Conservation (phyloP, 2,888 invertebrate species). For the Ryuthela nishihirai region DNA sequence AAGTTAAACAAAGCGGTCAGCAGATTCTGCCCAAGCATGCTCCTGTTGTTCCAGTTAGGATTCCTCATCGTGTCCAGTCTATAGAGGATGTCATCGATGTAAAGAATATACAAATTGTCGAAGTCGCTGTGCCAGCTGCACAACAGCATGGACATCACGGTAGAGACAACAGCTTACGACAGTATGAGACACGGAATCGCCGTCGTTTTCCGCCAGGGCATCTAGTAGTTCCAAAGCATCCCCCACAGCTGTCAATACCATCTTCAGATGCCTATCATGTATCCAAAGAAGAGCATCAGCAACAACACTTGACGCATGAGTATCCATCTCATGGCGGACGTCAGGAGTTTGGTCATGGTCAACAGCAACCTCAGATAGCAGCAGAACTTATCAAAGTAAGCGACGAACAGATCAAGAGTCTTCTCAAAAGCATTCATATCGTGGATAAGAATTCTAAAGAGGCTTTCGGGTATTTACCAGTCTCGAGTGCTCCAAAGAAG, state of each 20-base stretch:
- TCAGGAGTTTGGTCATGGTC: too few relatives aligned
- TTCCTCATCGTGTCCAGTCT: constrained; percentile 6
- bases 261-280: too few relatives aligned
- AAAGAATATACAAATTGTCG: constrained; percentile 25
- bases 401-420: constrained; percentile 16
- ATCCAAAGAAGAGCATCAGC: too few relatives aligned
- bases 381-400: constrained; percentile 26
- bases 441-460: constrained; percentile 17
- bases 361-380: constrained; percentile 17
- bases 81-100: constrained; percentile 13
- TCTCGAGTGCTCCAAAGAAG: constrained; percentile 5
- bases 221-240: too few relatives aligned
- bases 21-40: constrained; percentile 12
- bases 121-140: constrained; percentile 13
- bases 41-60: constrained; percentile 8
- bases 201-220: too few relatives aligned
- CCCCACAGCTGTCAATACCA: too few relatives aligned
- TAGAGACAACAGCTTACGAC: too few relatives aligned
- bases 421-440: constrained; percentile 18
- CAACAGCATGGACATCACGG: not conserved
- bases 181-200: too few relatives aligned
- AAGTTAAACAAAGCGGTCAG: constrained; percentile 1
- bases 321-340: too few relatives aligned
- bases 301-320: too few relatives aligned
- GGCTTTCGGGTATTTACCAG: constrained; percentile 14